Percentiles rank a stretch among this genome's conserved stretches.
phyloP scores from a whole-genome alignment of 1,140 invertebrate genomes.

The Samia ricini region DNA sequence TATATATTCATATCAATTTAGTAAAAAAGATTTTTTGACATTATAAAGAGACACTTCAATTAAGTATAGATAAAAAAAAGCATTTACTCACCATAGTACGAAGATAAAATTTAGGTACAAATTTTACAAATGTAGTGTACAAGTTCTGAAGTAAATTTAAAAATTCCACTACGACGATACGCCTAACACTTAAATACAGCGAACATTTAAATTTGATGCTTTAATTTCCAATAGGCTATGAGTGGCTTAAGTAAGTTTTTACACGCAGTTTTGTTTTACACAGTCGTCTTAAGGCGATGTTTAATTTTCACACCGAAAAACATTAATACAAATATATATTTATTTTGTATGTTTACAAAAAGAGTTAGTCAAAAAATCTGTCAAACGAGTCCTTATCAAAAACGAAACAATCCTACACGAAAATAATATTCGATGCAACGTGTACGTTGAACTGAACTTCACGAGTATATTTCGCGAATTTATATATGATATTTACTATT shows the following conservation, averaged over 20 bases:
- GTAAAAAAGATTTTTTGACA: too few relatives aligned
- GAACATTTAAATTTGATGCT: not conserved
- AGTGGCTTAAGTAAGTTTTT: not conserved
- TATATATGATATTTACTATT: conserved; percentile 43
- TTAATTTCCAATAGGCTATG: not conserved
- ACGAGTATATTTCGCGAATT: conserved; percentile 35
- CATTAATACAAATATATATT: not conserved
- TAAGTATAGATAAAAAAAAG: too few relatives aligned
- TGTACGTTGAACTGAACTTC: conserved; percentile 34
- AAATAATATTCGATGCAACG: conserved; percentile 56
- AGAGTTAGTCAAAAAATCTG: not conserved
- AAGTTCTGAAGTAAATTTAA: not conserved
- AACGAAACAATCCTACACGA: not conserved
- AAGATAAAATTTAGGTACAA: conserved; percentile 7
- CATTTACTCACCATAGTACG: conserved; percentile 22
- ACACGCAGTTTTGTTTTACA: not conserved
- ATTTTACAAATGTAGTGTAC: not conserved
- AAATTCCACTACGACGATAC: not conserved
- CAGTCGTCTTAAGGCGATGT: not conserved
- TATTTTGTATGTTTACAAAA: not conserved
- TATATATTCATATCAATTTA: too few relatives aligned
- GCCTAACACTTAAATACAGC: not conserved
- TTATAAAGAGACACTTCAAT: too few relatives aligned
- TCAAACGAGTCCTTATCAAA: not conserved
- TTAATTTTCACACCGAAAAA: not conserved